Base-by-base conservation (phyloP, 2,113 vertebrate species). In the Toxotes jaculatrix region DNA sequence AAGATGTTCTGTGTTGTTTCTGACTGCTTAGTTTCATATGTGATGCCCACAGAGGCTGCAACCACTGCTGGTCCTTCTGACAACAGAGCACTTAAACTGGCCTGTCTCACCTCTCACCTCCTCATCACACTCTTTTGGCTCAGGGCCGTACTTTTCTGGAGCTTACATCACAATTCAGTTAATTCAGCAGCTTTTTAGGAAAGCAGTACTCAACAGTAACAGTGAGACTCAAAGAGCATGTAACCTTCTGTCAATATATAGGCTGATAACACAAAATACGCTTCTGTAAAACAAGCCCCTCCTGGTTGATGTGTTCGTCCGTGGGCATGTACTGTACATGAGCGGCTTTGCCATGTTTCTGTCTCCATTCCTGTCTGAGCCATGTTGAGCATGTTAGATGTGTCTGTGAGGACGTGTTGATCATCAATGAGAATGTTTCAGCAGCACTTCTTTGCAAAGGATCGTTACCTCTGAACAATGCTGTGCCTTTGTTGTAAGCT, bases 401-500 rank as follows among this genome's bases (percentile, higher is more conserved):
- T 86, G 80, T 91, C 74, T 83, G 86, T 90, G 83, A 85, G 84
- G 82, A 79, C 72, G 77, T 74, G 68, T 81, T 49, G 81, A 77
- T 86, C 74, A 77, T 91, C 71, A 60, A 63, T 84, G 81, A 85
- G 90, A 90, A 94, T 90, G 91, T 91, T 59, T 75, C 91, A 65
- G 88, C 92, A 92, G 91, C 91, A 88, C 92, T 93, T 94, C 91
- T 96, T 94, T 88, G 84, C 91, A 94, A 95, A 95, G 93, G 91
- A 94, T 94, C 91, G 53, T 93, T 95, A 95, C 94, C 95, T 95
- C 95, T 93, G 87, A 93, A 95, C 92, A 95, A 93, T 95, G 94
- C 94, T 94, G 95, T 96, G 95, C 95, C 95, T 96, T 96, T 95
- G 94, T 95, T 94, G 94, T 94, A 94, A 91, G 95, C 95, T 96